Conservation (phyloP, 2,113 vertebrate species). For the Eulemur rufifrons region DNA sequence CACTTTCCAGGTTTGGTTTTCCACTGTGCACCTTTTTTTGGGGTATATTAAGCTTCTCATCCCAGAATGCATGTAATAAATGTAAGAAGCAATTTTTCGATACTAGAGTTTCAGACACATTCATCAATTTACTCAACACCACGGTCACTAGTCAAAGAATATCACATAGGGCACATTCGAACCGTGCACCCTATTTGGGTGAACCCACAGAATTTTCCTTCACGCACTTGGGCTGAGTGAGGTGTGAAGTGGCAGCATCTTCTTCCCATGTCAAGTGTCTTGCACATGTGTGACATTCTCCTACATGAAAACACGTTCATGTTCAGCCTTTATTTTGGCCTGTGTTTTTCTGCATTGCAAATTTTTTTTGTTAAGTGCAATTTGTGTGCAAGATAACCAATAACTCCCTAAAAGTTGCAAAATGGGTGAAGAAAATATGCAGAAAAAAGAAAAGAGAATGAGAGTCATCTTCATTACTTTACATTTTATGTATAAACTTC, state of each 20-base stretch:
- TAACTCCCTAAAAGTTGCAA: background rate
- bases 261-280: background rate
- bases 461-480: background rate
- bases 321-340: background rate
- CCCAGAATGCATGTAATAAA: background rate
- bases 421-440: background rate
- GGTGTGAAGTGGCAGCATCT: background rate
- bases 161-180: background rate
- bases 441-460: background rate
- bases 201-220: background rate
- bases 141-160: background rate
- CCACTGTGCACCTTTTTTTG: background rate
- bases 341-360: background rate
- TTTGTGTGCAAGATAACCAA: background rate
- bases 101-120: background rate
- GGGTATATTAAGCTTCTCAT: background rate
- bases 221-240: background rate
- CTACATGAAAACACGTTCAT: background rate
- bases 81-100: conserved; percentile 13
- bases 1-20: background rate
- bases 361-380: background rate
- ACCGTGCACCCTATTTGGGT: background rate
- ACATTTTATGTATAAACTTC: background rate
- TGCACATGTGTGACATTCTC: background rate
- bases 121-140: background rate